A percentile compares a stretch with the other conserved stretches of the same genome.
These are phyloP conservation scores for Suillia variegata DNA, from an alignment of 2,888 invertebrate species.

Conservation along the genomic window DNA sequence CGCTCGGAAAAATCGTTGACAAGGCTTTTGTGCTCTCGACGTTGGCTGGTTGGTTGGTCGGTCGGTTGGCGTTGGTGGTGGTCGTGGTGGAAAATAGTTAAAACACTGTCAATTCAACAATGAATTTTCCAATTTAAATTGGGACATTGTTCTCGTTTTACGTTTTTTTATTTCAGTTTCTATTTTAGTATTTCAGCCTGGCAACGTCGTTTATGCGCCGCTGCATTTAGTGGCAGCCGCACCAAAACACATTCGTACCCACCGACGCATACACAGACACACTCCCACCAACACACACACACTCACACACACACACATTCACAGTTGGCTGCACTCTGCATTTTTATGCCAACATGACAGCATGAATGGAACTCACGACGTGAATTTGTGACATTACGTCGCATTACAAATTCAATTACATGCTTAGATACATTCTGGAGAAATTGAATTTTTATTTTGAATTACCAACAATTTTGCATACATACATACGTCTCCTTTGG, in stretches of 20 bases:
- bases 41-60: no score
- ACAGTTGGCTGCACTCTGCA: slow-evolving; percentile 29
- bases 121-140: no score
- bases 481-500: no score
- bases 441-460: slow-evolving; percentile 49
- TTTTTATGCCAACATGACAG: slow-evolving; percentile 26
- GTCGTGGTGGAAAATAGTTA: no score
- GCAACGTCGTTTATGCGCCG: slow-evolving; percentile 1
- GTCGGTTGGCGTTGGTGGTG: no score
- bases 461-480: slow-evolving; percentile 44
- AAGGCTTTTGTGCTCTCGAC: no score
- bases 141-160: no score
- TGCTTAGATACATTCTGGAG: slow-evolving; percentile 56
- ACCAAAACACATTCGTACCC: not conserved
- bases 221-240: not conserved
- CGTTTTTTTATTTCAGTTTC: no score
- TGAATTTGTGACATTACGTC: slow-evolving; percentile 48
- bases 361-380: slow-evolving; percentile 25
- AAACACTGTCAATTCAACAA: no score
- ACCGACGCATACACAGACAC: not conserved
- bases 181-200: not conserved
- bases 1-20: no score
- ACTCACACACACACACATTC: slow-evolving; percentile 11
- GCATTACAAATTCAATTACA: slow-evolving; percentile 58
- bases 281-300: not conserved